phyloP scores from a whole-genome alignment of 2,888 invertebrate genomes.

The Amiota communis region DNA sequence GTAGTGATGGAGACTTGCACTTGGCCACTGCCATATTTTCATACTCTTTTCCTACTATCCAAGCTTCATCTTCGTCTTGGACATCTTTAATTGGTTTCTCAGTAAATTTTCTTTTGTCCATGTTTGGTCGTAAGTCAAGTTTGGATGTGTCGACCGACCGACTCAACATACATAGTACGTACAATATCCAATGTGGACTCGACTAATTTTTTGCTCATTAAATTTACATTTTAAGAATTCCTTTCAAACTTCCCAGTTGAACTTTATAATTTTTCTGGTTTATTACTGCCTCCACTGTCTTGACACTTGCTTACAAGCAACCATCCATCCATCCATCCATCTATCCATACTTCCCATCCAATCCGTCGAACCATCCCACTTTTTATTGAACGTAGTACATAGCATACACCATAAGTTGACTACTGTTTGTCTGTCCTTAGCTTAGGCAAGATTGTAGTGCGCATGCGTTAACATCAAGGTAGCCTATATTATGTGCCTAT shows the following conservation, averaged over 20 bases:
- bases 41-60: no score
- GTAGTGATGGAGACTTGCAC: no score
- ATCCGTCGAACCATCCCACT: neutral
- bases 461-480: constrained; percentile 54
- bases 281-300: constrained; percentile 44
- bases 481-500: constrained; percentile 65
- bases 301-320: no score
- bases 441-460: constrained; percentile 15
- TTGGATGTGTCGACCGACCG: neutral
- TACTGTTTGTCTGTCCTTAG: neutral
- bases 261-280: constrained; percentile 62
- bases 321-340: no score
- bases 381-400: constrained; percentile 2
- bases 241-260: constrained; percentile 43
- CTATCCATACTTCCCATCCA: neutral
- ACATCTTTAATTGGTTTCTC: constrained; percentile 59
- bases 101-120: constrained; percentile 63
- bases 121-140: constrained; percentile 49
- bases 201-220: constrained; percentile 65
- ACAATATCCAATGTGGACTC: constrained; percentile 17
- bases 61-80: neutral
- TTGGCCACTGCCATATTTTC: no score
- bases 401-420: neutral
- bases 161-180: no score
- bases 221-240: constrained; percentile 64